These are phyloP conservation scores for Amphibalanus amphitrite DNA, from an alignment of 1,140 invertebrate species.

Conservation along the genomic window DNA sequence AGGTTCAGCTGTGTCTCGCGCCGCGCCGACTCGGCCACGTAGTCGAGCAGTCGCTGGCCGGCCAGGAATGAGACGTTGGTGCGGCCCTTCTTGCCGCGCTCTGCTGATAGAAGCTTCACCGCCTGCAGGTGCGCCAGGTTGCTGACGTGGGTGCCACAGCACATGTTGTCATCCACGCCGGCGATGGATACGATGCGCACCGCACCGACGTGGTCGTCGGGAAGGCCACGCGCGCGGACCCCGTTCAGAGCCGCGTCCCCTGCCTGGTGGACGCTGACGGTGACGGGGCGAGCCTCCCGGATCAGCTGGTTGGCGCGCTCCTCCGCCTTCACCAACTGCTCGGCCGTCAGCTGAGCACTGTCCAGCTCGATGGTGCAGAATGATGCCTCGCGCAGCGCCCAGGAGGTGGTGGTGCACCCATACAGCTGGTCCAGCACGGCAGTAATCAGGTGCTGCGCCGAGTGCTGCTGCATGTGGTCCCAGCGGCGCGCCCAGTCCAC, in stretches of 20 bases:
- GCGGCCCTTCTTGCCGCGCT: constrained; percentile 55
- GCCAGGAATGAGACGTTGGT: constrained; percentile 49
- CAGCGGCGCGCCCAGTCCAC: constrained; percentile 58
- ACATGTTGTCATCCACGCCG: constrained; percentile 56
- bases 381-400: constrained; percentile 26
- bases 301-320: constrained; percentile 47
- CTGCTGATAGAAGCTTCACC: constrained; percentile 48
- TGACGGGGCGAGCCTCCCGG: constrained; percentile 36
- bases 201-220: constrained; percentile 43
- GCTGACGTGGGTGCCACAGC: constrained; percentile 68
- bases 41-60: constrained; percentile 40
- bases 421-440: constrained; percentile 28
- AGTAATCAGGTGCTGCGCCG: constrained; percentile 66
- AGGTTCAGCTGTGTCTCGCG: background rate
- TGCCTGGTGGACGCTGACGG: constrained; percentile 40
- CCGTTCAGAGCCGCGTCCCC: constrained; percentile 37
- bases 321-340: constrained; percentile 35
- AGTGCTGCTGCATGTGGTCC: constrained; percentile 83
- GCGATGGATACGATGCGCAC: constrained; percentile 49
- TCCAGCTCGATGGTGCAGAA: constrained; percentile 23
- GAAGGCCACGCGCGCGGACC: constrained; percentile 45
- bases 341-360: constrained; percentile 21
- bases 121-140: constrained; percentile 58
- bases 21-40: background rate
- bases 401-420: constrained; percentile 29